Evolutionary conservation across 1,140 invertebrate species (phyloP).

Genomic region (Calosoma granatense): DNA sequence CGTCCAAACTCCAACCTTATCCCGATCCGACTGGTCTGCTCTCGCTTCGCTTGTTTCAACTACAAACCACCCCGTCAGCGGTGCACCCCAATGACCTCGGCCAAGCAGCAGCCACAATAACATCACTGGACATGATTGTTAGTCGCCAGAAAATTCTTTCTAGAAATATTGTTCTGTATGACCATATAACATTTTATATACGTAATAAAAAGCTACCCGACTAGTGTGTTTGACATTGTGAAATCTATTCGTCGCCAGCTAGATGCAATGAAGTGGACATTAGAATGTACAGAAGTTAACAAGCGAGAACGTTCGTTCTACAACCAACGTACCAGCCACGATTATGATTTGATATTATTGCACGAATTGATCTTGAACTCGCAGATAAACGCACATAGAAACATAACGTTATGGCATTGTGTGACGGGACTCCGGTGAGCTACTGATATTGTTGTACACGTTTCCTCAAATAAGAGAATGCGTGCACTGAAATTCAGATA

Average conservation of each 20-base stretch:
- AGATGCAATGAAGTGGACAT: neutral
- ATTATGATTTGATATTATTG: neutral
- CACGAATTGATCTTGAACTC: neutral
- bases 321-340: neutral
- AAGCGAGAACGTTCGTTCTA: neutral
- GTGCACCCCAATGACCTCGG: no score
- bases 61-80: no score
- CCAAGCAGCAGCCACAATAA: no score
- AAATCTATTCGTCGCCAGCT: neutral
- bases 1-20: constrained; percentile 20
- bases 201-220: neutral
- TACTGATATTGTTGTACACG: neutral
- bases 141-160: constrained; percentile 1
- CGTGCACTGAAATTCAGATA: no score
- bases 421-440: no score
- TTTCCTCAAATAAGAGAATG: no score
- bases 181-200: constrained; percentile 4
- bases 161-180: constrained; percentile 6
- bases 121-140: neutral
- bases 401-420: no score
- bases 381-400: no score
- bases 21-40: neutral
- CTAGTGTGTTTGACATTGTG: neutral
- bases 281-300: neutral
- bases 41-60: no score